phyloP scores from a whole-genome alignment of 2,888 invertebrate genomes.

The Germaria angustata region DNA sequence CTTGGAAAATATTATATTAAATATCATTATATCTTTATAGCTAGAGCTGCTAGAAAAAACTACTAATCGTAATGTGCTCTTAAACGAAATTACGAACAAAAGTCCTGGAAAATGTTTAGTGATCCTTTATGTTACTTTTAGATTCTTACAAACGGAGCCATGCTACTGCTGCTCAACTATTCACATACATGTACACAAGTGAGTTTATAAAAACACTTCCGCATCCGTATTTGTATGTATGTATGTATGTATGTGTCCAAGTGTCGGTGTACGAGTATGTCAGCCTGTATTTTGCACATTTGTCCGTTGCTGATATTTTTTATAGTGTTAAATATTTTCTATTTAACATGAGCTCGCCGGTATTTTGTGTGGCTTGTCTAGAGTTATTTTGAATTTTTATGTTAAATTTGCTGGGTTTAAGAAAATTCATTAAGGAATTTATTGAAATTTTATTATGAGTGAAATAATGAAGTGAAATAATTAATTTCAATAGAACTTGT shows the following conservation, averaged over 20 bases:
- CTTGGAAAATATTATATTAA: too few species aligned
- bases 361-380: slow-evolving; percentile 27
- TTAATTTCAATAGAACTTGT: too few species aligned
- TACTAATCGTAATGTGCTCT: too few species aligned
- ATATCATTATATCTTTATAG: too few species aligned
- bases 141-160: background rate
- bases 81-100: too few species aligned
- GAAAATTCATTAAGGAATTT: slow-evolving; percentile 13
- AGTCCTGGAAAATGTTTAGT: background rate
- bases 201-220: slow-evolving; percentile 1
- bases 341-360: slow-evolving; percentile 48
- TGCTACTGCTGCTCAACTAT: background rate
- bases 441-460: background rate
- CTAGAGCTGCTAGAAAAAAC: too few species aligned
- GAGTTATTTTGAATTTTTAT: slow-evolving; percentile 19
- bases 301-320: slow-evolving; percentile 32
- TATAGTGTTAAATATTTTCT: slow-evolving; percentile 56
- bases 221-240: too few species aligned
- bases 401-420: slow-evolving; percentile 10
- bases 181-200: background rate
- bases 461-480: background rate
- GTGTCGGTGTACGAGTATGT: background rate
- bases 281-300: slow-evolving; percentile 17
- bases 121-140: too few species aligned
- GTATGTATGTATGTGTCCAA: too few species aligned